Conservation (phyloP, 2,797 vertebrate genomes). For the Rhinichthys osculus region DNA sequence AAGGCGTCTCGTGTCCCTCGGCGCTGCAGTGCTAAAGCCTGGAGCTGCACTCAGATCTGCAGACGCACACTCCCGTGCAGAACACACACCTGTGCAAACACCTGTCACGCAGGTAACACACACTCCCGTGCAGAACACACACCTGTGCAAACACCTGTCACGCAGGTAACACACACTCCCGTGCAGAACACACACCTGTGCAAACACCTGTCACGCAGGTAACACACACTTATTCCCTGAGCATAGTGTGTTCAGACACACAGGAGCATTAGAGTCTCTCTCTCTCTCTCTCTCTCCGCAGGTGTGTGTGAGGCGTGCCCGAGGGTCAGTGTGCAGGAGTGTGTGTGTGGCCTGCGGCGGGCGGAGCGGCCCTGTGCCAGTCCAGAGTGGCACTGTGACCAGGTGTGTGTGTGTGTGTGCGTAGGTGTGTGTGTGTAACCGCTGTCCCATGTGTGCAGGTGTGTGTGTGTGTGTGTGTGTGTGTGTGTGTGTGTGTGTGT, state of each 20-base stretch:
- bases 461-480: not conserved
- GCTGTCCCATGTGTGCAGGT: conserved; percentile 85
- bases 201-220: conserved; percentile 66
- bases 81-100: conserved; percentile 85
- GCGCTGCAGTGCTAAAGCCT: conserved; percentile 92
- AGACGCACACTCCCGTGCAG: conserved; percentile 81
- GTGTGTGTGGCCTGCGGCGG: conserved; percentile 84
- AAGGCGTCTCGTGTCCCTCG: conserved; percentile 88
- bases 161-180: conserved; percentile 58
- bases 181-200: conserved; percentile 89
- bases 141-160: conserved; percentile 65
- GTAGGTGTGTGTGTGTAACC: conserved; percentile 77
- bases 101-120: conserved; percentile 54
- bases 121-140: no score
- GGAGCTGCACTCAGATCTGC: conserved; percentile 86
- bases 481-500: conserved; percentile 63
- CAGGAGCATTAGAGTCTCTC: not conserved
- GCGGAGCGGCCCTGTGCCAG: conserved; percentile 87
- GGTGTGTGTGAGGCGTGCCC: conserved; percentile 88
- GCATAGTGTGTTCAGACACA: not conserved
- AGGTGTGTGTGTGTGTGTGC: conserved; percentile 71
- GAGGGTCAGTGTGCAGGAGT: conserved; percentile 87
- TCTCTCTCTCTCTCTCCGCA: conserved; percentile 56
- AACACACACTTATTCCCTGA: not conserved
- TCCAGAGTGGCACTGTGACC: conserved; percentile 88